Evolutionary conservation across 2,113 vertebrate species (phyloP).

Genomic region (Grallaria varia): DNA sequence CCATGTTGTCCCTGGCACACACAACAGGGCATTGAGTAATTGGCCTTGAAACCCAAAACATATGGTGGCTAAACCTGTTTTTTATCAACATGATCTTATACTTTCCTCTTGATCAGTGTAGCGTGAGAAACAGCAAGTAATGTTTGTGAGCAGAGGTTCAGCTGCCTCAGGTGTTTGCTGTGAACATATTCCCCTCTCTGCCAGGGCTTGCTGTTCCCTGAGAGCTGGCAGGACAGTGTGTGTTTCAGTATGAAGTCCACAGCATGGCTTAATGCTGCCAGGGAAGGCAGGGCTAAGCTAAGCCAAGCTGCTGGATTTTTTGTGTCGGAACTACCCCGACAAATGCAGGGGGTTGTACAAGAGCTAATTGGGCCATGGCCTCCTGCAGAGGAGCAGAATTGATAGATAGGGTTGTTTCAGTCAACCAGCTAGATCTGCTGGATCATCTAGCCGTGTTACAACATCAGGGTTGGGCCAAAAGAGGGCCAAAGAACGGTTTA

Average conservation of each 20-base stretch:
- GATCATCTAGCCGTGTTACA: neutral
- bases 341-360: neutral
- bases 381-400: neutral
- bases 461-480: too few species aligned
- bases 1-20: neutral
- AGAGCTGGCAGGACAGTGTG: neutral
- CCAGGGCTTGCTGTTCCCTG: neutral
- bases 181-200: neutral
- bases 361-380: neutral
- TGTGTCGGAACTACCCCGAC: neutral
- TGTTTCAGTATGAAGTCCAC: neutral
- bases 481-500: neutral
- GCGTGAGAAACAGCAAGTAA: neutral
- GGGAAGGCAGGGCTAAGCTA: neutral
- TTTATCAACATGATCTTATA: neutral
- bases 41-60: neutral
- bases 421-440: neutral
- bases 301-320: neutral
- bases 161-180: neutral
- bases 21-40: neutral
- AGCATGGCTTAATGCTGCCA: neutral
- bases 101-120: neutral
- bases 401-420: neutral
- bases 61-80: neutral
- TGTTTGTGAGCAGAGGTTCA: neutral